phyloP scores from a whole-genome alignment of 2,113 vertebrate genomes.

The Diadophis punctatus region DNA sequence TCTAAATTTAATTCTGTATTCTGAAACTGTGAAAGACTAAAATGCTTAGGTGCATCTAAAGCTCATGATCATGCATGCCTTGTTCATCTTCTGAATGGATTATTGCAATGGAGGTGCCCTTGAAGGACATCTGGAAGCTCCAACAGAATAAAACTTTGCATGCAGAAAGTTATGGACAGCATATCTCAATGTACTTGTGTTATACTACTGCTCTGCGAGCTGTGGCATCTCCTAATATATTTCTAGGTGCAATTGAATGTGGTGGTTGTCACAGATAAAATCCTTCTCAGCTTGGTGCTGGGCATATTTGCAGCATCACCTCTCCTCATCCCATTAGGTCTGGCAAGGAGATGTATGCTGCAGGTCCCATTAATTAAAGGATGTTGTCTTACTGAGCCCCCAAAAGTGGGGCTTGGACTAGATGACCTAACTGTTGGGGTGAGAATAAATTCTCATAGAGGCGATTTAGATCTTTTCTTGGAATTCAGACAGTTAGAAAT shows the following conservation, averaged over 20 bases:
- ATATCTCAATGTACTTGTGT: neutral
- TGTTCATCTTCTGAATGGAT: neutral
- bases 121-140: neutral
- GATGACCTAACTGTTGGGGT: too few species aligned
- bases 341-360: neutral
- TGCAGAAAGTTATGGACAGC: neutral
- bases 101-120: neutral
- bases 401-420: neutral
- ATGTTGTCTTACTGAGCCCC: neutral
- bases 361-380: neutral
- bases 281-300: neutral
- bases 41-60: neutral
- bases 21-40: neutral
- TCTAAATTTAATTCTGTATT: neutral
- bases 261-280: neutral
- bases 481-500: too few species aligned
- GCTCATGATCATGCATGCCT: neutral
- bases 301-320: neutral
- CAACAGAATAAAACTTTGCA: neutral
- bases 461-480: too few species aligned
- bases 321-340: neutral
- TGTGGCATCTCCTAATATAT: neutral
- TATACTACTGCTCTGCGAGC: neutral
- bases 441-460: too few species aligned
- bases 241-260: neutral